Evolutionary conservation across 1,140 invertebrate species (phyloP).

Genomic region (Trichonephila inaurata): DNA sequence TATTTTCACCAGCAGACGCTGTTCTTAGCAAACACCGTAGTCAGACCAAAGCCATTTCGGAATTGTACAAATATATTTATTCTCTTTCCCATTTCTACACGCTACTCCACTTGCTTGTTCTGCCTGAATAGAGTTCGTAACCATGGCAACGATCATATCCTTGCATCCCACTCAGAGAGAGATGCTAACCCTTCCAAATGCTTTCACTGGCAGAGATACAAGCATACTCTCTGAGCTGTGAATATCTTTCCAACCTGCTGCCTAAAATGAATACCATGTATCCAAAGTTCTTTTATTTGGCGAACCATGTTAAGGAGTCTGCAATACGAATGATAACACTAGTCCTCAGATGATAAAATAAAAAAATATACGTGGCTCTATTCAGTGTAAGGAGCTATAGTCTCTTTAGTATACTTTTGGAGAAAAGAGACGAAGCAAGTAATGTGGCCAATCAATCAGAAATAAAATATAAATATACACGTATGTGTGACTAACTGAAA

Average conservation of each 20-base stretch:
- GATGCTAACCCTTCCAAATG: background rate
- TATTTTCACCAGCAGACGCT: no score
- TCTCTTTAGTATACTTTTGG: no score
- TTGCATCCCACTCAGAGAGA: background rate
- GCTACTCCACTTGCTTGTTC: background rate
- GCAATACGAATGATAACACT: background rate
- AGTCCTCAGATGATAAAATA: no score
- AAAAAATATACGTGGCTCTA: no score
- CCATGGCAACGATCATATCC: conserved; percentile 14
- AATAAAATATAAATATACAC: no score
- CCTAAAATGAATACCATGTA: background rate
- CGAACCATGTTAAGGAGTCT: background rate
- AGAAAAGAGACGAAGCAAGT: no score
- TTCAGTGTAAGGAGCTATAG: no score
- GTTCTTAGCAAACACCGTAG: no score
- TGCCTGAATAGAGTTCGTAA: conserved; percentile 2
- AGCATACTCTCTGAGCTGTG: background rate
- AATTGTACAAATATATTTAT: background rate
- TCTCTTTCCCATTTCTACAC: background rate
- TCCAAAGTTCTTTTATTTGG: background rate
- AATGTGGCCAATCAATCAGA: no score
- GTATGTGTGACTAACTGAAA: no score
- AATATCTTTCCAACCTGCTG: conserved; percentile 12
- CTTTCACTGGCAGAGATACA: background rate
- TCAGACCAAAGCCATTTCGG: background rate